Evolutionary conservation across 2,888 invertebrate species (phyloP), one percentile per base, ranked within the genome.

Genomic region (Hipparchia semele): DNA sequence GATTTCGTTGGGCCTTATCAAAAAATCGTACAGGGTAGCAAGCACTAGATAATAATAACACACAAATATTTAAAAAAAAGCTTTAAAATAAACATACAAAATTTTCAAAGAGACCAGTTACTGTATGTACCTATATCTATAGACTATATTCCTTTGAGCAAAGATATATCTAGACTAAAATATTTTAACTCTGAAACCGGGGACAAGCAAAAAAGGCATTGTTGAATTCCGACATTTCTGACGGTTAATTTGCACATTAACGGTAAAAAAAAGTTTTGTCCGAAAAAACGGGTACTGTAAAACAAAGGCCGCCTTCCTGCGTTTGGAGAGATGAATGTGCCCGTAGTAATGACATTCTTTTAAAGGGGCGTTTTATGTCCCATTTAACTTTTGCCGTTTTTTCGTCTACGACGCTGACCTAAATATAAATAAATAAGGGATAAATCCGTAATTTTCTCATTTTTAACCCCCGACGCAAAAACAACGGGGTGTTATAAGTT

Each of bases 231-330:
- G 73, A 62, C 71, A 76, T 79, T 79, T 80, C 73, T 76, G 70
- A 61, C 74, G 66, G 76, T 78, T 80, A 79, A 80, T 79, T 78
- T 80, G 76, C 76, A 77, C 78, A 78, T 80, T 80, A 79, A 79
- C 76, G 76, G 76, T 78, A 75, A 78, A 76, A 76, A 76, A 71
- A 72, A 75, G 70, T 73, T 67, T 65, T 70, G 73, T 75, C 76
- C 73, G 75, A 71, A 75, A 71, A 80, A 80, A 80, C 71, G 76
- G 74, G 77, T 74, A 62, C 68, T 62, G 71, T 59, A 73, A 23
- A 76, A 79, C 77, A 79, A 79, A 77, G 73, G 76, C 69, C 74
- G 64, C 54, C 67, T 73, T 68, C 39, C 72, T 64, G 53, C 71
- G 70, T 68, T 77, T 70, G 72, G 71, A 70, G 74, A 77, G 77